These are phyloP conservation scores for Bufotes viridis DNA, from an alignment of 2,797 vertebrate genomes.

Conservation along the genomic window DNA sequence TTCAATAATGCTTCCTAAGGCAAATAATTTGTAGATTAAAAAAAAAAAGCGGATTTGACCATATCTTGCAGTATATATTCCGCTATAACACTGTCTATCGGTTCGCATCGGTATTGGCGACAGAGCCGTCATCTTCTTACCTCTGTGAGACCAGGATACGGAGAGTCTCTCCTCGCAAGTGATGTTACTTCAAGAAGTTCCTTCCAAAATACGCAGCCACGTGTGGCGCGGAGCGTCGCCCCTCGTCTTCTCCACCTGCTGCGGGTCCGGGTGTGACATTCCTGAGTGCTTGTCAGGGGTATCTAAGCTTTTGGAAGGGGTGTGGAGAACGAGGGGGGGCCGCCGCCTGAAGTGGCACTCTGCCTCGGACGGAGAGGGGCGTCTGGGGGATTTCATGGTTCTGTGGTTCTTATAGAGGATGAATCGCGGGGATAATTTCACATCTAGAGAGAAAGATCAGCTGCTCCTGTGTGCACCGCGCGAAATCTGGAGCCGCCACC, in stretches of 20 bases:
- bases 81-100: background rate
- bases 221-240: constrained; percentile 19
- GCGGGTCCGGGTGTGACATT: constrained; percentile 48
- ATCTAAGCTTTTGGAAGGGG: background rate
- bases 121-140: constrained; percentile 27
- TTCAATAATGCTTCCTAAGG: background rate
- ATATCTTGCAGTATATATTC: background rate
- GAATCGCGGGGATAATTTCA: background rate
- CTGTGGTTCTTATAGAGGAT: constrained; percentile 22
- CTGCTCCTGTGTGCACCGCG: constrained; percentile 26
- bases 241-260: background rate
- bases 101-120: background rate
- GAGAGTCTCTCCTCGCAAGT: background rate
- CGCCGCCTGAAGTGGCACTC: background rate
- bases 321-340: background rate
- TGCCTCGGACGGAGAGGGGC: background rate
- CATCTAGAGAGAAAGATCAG: constrained; percentile 24
- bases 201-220: constrained; percentile 44
- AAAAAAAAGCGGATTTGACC: background rate
- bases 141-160: background rate
- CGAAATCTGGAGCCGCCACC: background rate
- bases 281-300: constrained; percentile 29
- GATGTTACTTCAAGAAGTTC: constrained; percentile 12
- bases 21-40: too few species aligned
- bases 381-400: background rate